A percentile compares a stretch with the other conserved stretches of the same genome.
phyloP scores from a whole-genome alignment of 2,797 vertebrate species.

The Spinus olivaceus region DNA sequence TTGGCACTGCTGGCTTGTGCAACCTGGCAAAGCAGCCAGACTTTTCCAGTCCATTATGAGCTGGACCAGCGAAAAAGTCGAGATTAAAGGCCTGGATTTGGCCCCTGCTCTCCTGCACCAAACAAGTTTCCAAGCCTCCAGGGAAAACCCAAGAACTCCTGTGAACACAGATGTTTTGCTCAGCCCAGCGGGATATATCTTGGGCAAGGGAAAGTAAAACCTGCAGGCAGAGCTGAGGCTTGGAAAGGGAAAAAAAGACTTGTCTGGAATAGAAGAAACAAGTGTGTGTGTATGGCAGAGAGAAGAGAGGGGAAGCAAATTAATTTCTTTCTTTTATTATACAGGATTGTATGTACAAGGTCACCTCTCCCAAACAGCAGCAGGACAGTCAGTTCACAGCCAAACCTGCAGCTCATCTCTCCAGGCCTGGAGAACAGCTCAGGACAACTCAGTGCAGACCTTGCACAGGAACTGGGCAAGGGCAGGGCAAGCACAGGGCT shows the following conservation, averaged over 20 bases:
- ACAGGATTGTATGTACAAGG: constrained; percentile 70
- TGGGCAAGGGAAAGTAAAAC: not conserved
- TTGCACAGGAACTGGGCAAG: not conserved
- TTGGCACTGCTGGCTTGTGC: not conserved
- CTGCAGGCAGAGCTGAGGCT: not conserved
- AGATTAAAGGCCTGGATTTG: not conserved
- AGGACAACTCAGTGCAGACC: not conserved
- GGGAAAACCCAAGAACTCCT: not conserved
- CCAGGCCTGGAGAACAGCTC: constrained; percentile 46
- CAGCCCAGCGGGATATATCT: not conserved
- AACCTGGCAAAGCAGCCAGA: not conserved
- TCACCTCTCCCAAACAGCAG: constrained; percentile 47
- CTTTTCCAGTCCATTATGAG: not conserved
- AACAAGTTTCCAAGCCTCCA: not conserved
- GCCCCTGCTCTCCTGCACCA: not conserved
- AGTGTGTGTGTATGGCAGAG: not conserved
- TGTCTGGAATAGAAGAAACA: not conserved
- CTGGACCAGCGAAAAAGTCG: not conserved
- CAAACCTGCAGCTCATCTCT: constrained; percentile 47
- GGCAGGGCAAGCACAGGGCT: not conserved
- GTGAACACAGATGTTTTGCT: not conserved
- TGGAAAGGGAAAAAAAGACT: not conserved
- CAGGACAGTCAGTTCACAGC: constrained; percentile 42
- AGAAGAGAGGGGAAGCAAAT: not conserved
- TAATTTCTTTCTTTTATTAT: constrained; percentile 66